Percentiles rank a stretch among this genome's conserved stretches.
Evolutionary conservation across 2,797 vertebrate genomes (phyloP).

Genomic region (Otus scops): DNA sequence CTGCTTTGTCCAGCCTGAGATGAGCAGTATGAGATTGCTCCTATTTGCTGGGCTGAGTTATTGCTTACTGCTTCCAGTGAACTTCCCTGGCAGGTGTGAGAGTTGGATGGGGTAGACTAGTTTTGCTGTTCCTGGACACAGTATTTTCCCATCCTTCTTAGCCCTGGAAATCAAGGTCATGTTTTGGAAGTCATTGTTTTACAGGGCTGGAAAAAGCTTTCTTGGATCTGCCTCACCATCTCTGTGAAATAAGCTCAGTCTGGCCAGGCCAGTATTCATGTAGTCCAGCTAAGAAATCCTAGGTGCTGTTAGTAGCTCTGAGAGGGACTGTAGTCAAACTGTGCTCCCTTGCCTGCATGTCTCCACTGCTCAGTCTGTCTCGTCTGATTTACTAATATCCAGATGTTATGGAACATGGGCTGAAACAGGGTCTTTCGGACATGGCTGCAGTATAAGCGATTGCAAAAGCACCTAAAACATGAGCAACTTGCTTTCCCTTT

Average conservation of each 20-base stretch:
- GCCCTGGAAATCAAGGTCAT: rapidly evolving
- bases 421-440: not conserved
- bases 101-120: not conserved
- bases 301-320: not conserved
- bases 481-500: rapidly evolving
- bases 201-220: not conserved
- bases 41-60: conserved; percentile 23
- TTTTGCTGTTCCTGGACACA: not conserved
- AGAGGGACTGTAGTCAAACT: rapidly evolving
- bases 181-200: not conserved
- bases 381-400: not conserved
- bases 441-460: not conserved
- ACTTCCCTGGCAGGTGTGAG: not conserved
- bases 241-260: not conserved
- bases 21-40: conserved; percentile 4
- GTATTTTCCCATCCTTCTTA: not conserved
- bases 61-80: not conserved
- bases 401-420: too few species aligned
- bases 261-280: not conserved
- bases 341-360: not conserved
- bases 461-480: not conserved
- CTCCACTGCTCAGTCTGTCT: not conserved
- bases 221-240: not conserved
- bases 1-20: conserved; percentile 13
- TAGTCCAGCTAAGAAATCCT: not conserved